Conservation (phyloP, 2,888 invertebrate genomes). For the Drosophila prostipennis region DNA sequence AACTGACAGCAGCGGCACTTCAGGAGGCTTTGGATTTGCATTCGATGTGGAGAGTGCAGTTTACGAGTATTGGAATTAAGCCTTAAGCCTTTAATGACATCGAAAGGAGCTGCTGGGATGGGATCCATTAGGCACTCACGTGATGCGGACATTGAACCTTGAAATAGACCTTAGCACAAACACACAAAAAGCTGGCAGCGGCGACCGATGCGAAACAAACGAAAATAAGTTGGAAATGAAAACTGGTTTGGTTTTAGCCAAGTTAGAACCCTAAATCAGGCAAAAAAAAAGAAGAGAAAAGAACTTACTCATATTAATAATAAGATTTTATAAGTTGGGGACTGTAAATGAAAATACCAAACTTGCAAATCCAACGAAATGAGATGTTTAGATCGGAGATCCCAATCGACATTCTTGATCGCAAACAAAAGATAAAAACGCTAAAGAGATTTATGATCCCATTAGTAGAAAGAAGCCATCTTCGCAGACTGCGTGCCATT, state of each 20-base stretch:
- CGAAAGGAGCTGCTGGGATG: constrained; percentile 53
- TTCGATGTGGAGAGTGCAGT: constrained; percentile 48
- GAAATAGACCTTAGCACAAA: constrained; percentile 59
- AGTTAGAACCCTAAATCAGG: constrained; percentile 65
- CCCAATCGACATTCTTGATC: constrained; percentile 22
- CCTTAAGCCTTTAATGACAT: constrained; percentile 68
- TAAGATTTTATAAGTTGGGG: constrained; percentile 23
- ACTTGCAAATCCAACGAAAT: neutral
- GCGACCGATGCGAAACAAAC: constrained; percentile 68
- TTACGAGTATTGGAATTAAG: constrained; percentile 27
- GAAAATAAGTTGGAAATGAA: constrained; percentile 76
- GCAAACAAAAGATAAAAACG: constrained; percentile 14
- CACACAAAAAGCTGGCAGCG: too few relatives aligned
- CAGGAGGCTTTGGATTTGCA: constrained; percentile 48
- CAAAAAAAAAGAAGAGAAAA: constrained; percentile 11
- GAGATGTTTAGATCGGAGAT: constrained; percentile 11
- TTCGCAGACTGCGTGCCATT: constrained; percentile 31
- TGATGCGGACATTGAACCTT: constrained; percentile 76
- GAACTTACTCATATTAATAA: constrained; percentile 74
- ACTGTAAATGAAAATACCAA: constrained; percentile 8
- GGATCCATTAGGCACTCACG: constrained; percentile 60
- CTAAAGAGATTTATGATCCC: constrained; percentile 27
- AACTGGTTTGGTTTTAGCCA: constrained; percentile 74
- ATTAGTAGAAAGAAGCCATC: constrained; percentile 34
- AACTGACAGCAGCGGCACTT: constrained; percentile 69